Percentiles rank a stretch among this genome's conserved stretches.
Conservation (phyloP, 2,888 invertebrate species). For the Leucoma salicis region DNA sequence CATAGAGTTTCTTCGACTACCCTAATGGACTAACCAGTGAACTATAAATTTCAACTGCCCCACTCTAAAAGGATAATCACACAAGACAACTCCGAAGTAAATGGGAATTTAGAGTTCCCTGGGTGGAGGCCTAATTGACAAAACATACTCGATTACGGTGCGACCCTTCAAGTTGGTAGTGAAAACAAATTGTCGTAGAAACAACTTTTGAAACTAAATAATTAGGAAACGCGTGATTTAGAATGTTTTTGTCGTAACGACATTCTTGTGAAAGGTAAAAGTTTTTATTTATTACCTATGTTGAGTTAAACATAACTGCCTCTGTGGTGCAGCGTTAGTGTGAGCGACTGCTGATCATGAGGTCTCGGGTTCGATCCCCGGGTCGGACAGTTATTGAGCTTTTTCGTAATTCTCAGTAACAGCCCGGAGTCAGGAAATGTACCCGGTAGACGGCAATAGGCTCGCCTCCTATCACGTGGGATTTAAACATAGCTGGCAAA, state of each 20-base stretch:
- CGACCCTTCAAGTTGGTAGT: constrained; percentile 33
- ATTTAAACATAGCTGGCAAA: too few species aligned
- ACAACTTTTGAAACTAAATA: constrained; percentile 42
- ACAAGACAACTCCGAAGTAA: constrained; percentile 61
- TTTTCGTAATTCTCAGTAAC: too few species aligned
- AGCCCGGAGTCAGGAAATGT: too few species aligned
- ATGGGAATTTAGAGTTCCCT: constrained; percentile 69
- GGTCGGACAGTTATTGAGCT: too few species aligned
- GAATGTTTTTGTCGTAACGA: constrained; percentile 17
- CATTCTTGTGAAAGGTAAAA: too few species aligned
- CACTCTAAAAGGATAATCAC: constrained; percentile 73
- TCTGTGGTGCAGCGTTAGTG: too few species aligned
- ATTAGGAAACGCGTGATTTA: constrained; percentile 31
- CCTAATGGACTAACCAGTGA: constrained; percentile 68
- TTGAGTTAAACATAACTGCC: too few species aligned
- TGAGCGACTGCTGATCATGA: too few species aligned
- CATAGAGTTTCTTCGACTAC: constrained; percentile 45
- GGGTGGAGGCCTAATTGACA: constrained; percentile 67
- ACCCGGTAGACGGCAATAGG: too few species aligned
- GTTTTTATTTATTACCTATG: too few species aligned
- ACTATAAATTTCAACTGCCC: constrained; percentile 68
- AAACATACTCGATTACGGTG: constrained; percentile 41
- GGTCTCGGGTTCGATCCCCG: too few species aligned
- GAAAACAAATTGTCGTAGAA: constrained; percentile 44
- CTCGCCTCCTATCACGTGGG: too few species aligned